These are phyloP conservation scores for Maconellicoccus hirsutus DNA, from an alignment of 1,140 invertebrate genomes.

Conservation along the genomic window DNA sequence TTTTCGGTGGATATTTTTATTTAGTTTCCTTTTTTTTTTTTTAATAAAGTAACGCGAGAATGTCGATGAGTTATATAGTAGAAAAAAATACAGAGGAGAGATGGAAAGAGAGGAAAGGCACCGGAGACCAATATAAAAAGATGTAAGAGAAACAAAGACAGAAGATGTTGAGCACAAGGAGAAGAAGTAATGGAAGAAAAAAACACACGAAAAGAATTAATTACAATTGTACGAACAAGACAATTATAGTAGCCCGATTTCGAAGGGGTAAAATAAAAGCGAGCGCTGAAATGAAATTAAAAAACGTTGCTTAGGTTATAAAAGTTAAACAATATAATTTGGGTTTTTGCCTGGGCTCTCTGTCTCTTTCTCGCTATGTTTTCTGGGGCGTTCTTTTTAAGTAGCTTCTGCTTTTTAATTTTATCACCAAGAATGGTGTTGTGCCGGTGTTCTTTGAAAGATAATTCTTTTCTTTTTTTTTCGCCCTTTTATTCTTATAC, in stretches of 20 bases:
- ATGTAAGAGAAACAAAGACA: not conserved
- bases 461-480: not conserved
- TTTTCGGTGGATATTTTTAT: not conserved
- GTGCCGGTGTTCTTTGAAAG: not conserved
- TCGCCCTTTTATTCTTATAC: not conserved
- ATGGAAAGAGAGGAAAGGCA: not conserved
- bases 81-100: not conserved
- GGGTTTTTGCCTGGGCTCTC: not conserved
- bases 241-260: not conserved
- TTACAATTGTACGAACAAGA: not conserved
- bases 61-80: not conserved
- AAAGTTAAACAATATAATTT: slow-evolving; percentile 19
- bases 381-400: not conserved
- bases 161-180: not conserved
- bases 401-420: not conserved
- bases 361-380: too few species aligned
- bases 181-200: not conserved
- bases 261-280: not conserved
- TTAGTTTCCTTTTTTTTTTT: not conserved
- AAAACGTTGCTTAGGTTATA: slow-evolving; percentile 17
- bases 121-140: not conserved
- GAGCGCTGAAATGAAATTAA: slow-evolving; percentile 8
- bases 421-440: not conserved
- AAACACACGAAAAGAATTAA: slow-evolving; percentile 3
- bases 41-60: not conserved